These are phyloP conservation scores for Trachelus tabidus DNA, from an alignment of 2,888 invertebrate genomes.

Conservation along the genomic window DNA sequence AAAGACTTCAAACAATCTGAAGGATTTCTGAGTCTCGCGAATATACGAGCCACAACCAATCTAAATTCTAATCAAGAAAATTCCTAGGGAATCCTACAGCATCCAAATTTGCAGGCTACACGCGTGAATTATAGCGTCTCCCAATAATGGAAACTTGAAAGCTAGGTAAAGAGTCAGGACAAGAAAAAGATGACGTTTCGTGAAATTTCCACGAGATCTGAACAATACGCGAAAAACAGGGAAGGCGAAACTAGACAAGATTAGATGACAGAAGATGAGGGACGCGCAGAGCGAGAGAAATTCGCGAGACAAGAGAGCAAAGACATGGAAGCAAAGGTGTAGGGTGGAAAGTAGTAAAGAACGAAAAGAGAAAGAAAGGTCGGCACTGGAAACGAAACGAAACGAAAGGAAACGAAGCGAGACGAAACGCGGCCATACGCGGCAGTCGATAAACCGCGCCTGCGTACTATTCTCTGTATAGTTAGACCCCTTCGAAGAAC, in stretches of 20 bases:
- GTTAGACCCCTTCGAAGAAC: not conserved
- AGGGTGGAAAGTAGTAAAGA: slow-evolving; percentile 12
- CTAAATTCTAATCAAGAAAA: not conserved
- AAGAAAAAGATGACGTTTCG: not conserved
- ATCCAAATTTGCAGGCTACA: not conserved
- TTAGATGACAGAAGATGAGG: not conserved
- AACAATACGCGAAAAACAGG: not conserved
- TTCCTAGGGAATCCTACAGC: not conserved
- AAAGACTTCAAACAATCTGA: not conserved
- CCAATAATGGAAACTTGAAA: not conserved
- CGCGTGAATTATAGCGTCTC: not conserved
- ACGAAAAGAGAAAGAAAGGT: slow-evolving; percentile 16
- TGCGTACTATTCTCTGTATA: not conserved
- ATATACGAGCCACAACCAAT: not conserved
- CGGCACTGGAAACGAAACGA: slow-evolving; percentile 33
- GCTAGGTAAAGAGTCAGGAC: not conserved
- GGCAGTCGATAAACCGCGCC: slow-evolving; percentile 55
- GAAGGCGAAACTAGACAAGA: not conserved
- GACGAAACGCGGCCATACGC: slow-evolving; percentile 45
- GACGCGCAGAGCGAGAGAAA: not conserved
- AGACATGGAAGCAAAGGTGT: slow-evolving; percentile 19
- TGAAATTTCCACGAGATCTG: not conserved
- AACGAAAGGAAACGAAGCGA: slow-evolving; percentile 39
- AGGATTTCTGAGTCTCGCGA: not conserved
- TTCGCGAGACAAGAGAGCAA: slow-evolving; percentile 10